Conservation (phyloP, 2,797 vertebrate species). For the Mus spretus region DNA sequence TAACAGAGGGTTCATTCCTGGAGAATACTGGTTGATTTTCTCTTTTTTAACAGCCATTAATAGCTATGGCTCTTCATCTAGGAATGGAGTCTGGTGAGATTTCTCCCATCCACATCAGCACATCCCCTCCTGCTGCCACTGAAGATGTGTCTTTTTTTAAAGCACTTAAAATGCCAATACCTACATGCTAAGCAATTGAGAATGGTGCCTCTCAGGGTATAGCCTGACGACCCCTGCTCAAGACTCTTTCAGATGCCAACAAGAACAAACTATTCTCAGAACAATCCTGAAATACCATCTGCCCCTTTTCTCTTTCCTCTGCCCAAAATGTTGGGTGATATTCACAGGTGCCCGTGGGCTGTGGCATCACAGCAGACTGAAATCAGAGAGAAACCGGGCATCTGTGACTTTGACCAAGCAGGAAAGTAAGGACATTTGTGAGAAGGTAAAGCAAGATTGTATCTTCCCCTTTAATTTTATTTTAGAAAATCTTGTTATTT, state of each 20-base stretch:
- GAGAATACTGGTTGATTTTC: not conserved
- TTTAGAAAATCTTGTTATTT: slow-evolving; percentile 54
- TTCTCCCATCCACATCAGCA: not conserved
- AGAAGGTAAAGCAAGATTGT: not conserved
- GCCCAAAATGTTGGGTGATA: not conserved
- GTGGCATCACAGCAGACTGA: not conserved
- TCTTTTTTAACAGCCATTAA: not conserved
- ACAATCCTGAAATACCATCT: not conserved
- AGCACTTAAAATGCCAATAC: not conserved
- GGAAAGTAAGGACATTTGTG: not conserved
- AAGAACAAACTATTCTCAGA: not conserved
- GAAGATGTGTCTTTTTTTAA: not conserved
- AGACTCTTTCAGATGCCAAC: not conserved
- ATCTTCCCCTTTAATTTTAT: slow-evolving; percentile 25
- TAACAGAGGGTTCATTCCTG: not conserved
- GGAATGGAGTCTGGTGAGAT: not conserved
- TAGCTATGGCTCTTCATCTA: not conserved
- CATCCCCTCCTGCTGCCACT: too few relatives aligned
- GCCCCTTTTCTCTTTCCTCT: not conserved
- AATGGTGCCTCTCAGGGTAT: not conserved
- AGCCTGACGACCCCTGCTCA: not conserved
- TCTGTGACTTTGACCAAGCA: not conserved
- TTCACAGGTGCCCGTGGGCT: not conserved
- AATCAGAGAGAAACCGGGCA: not conserved
- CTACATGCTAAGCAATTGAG: not conserved